A percentile compares a stretch with the other conserved stretches of the same genome.
Evolutionary conservation across 1,140 invertebrate species (phyloP).

Genomic region (Drosophila varians): DNA sequence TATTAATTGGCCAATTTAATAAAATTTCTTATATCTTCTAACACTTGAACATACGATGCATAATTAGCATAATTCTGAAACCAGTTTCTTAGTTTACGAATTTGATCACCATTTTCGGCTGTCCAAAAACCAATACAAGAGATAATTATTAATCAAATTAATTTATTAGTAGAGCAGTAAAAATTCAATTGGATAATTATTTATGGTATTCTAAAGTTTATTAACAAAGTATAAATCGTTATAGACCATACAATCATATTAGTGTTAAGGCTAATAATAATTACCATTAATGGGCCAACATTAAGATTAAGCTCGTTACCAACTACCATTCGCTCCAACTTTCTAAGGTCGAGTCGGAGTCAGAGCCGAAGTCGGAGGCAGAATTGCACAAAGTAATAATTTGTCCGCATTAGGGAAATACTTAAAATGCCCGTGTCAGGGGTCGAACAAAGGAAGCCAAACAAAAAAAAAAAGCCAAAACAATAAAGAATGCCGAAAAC

Average conservation of each 20-base stretch:
- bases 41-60: background rate
- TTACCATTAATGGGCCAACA: slow-evolving; percentile 19
- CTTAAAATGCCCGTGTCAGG: slow-evolving; percentile 28
- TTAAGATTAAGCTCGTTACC: slow-evolving; percentile 17
- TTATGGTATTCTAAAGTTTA: background rate
- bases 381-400: slow-evolving; percentile 49
- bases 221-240: no score
- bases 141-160: background rate
- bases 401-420: slow-evolving; percentile 44
- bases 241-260: background rate
- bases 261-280: slow-evolving; percentile 1
- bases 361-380: slow-evolving; percentile 2
- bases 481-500: slow-evolving; percentile 40
- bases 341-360: slow-evolving; percentile 31
- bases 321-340: slow-evolving; percentile 7
- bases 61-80: slow-evolving; percentile 21
- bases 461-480: background rate
- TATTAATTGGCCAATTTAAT: slow-evolving; percentile 25
- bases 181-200: background rate
- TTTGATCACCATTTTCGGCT: background rate
- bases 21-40: slow-evolving; percentile 3
- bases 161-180: background rate
- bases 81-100: background rate
- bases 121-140: background rate
- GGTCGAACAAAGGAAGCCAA: slow-evolving; percentile 35